A percentile compares a stretch with the other conserved stretches of the same genome.
Evolutionary conservation across 2,113 vertebrate genomes (phyloP).

Genomic region (Hippocampus comes): DNA sequence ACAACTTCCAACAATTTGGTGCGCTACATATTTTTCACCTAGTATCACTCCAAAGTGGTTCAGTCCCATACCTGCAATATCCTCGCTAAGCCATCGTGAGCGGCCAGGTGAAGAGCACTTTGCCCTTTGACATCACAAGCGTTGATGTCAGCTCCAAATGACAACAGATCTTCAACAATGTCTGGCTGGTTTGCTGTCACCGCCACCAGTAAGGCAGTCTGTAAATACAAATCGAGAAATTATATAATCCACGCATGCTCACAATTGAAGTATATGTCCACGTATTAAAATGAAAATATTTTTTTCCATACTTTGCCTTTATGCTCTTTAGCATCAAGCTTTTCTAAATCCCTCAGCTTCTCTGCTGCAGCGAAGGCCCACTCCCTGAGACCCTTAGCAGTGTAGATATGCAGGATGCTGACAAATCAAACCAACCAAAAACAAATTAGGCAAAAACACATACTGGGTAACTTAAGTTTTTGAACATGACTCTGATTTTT

Average conservation of each 20-base stretch:
- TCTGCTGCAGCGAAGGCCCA: conserved; percentile 81
- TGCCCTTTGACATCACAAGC: conserved; percentile 83
- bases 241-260: neutral
- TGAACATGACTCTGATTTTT: neutral
- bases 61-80: conserved; percentile 75
- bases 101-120: conserved; percentile 81
- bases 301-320: conserved; percentile 80
- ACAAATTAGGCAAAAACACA: neutral
- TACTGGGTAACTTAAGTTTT: neutral
- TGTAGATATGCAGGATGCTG: conserved; percentile 86
- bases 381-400: conserved; percentile 80
- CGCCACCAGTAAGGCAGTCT: conserved; percentile 86
- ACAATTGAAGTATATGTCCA: neutral
- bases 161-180: conserved; percentile 82
- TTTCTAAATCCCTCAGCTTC: conserved; percentile 65
- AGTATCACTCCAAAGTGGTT: neutral
- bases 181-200: conserved; percentile 84
- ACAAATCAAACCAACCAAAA: neutral
- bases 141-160: conserved; percentile 77
- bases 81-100: conserved; percentile 77
- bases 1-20: neutral
- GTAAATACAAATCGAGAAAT: conserved; percentile 9
- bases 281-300: neutral
- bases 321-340: conserved; percentile 83
- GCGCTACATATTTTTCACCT: no score